These are phyloP conservation scores for Stictonetta naevosa DNA, from an alignment of 2,113 vertebrate species.

Conservation along the genomic window DNA sequence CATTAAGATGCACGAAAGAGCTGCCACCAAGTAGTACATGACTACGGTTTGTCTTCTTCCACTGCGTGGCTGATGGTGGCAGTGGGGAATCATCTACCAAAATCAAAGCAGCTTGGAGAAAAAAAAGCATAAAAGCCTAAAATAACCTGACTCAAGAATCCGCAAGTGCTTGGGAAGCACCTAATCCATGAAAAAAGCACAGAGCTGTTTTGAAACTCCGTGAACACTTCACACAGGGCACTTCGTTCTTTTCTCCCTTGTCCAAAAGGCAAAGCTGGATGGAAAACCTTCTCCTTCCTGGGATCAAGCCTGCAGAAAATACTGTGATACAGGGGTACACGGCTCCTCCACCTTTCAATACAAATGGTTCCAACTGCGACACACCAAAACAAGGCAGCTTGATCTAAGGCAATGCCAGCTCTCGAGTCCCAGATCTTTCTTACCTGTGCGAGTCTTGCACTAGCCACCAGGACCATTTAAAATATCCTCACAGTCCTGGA, in stretches of 20 bases:
- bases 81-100: not conserved
- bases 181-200: not conserved
- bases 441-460: not conserved
- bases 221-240: not conserved
- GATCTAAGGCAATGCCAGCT: not conserved
- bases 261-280: not conserved
- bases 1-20: not conserved
- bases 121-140: not conserved
- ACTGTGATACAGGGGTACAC: rapidly evolving
- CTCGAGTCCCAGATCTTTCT: rapidly evolving
- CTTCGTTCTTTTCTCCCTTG: not conserved
- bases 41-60: not conserved
- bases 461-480: not conserved
- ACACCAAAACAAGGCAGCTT: rapidly evolving
- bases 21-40: not conserved
- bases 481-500: not conserved
- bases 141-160: not conserved
- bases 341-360: not conserved
- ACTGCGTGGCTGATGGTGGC: not conserved
- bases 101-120: rapidly evolving
- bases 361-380: not conserved
- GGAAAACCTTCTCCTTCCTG: not conserved
- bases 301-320: too few relatives aligned
- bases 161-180: not conserved
- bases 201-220: not conserved